Conservation (phyloP, 2,888 invertebrate genomes). For the Heliconius cydno region DNA sequence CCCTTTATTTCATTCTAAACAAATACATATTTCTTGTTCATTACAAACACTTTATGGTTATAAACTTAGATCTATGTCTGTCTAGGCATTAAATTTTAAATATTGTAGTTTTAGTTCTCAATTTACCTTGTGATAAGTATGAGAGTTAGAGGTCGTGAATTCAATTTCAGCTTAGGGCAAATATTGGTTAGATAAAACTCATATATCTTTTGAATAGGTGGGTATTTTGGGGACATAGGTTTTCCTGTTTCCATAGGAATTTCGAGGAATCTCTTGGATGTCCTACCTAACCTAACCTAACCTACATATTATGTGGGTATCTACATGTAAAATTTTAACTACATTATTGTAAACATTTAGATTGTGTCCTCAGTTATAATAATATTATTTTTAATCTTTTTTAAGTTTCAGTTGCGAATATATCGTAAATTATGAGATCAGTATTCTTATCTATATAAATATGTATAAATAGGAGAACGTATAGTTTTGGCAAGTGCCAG, state of each 20-base stretch:
- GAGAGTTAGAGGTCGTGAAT: background rate
- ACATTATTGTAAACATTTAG: too few relatives aligned
- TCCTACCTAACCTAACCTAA: too few relatives aligned
- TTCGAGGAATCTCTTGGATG: too few relatives aligned
- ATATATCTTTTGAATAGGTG: too few relatives aligned
- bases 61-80: background rate
- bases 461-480: background rate
- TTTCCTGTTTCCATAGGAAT: too few relatives aligned
- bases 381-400: too few relatives aligned
- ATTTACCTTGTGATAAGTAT: background rate
- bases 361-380: too few relatives aligned
- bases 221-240: too few relatives aligned
- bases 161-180: background rate
- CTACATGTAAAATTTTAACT: too few relatives aligned
- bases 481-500: slow-evolving; percentile 7
- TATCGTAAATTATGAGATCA: background rate
- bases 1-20: slow-evolving; percentile 32
- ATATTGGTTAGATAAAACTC: too few relatives aligned
- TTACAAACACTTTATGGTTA: slow-evolving; percentile 28
- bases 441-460: slow-evolving; percentile 17
- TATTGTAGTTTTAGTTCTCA: background rate
- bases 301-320: too few relatives aligned
- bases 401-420: too few relatives aligned
- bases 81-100: background rate
- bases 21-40: slow-evolving; percentile 42